phyloP scores from a whole-genome alignment of 2,888 invertebrate genomes.

The Ctenicera cuprea region DNA sequence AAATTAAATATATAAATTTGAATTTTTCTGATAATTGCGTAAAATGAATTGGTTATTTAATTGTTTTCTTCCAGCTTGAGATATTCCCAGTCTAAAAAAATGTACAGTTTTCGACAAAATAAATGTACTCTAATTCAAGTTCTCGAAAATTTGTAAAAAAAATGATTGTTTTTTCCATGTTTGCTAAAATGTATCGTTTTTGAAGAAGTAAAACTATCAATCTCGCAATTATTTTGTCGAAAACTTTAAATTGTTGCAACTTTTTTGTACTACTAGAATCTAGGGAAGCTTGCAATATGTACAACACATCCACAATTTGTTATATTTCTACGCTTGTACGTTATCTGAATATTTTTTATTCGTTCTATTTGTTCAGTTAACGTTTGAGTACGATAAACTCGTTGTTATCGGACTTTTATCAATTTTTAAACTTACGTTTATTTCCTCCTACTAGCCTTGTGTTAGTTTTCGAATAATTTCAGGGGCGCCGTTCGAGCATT shows the following conservation, averaged over 20 bases:
- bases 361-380: slow-evolving; percentile 34
- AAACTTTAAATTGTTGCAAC: not conserved
- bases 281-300: slow-evolving; percentile 39
- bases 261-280: no score
- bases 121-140: no score
- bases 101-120: no score
- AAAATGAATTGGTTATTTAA: no score
- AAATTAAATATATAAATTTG: no score
- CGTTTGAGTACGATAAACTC: slow-evolving; percentile 33
- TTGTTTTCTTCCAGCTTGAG: no score
- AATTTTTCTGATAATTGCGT: no score
- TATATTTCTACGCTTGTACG: slow-evolving; percentile 29
- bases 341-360: slow-evolving; percentile 14
- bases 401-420: slow-evolving; percentile 36
- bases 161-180: not conserved
- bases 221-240: no score
- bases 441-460: slow-evolving; percentile 22
- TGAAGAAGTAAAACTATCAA: no score
- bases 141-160: no score
- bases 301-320: slow-evolving; percentile 22
- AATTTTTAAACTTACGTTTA: slow-evolving; percentile 30
- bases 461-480: slow-evolving; percentile 16
- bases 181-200: not conserved
- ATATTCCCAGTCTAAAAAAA: no score
- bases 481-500: slow-evolving; percentile 25